Percentiles rank a stretch among this genome's conserved stretches.
Evolutionary conservation across 2,888 invertebrate species (phyloP).

Genomic region (Megaustenia siamemsis): DNA sequence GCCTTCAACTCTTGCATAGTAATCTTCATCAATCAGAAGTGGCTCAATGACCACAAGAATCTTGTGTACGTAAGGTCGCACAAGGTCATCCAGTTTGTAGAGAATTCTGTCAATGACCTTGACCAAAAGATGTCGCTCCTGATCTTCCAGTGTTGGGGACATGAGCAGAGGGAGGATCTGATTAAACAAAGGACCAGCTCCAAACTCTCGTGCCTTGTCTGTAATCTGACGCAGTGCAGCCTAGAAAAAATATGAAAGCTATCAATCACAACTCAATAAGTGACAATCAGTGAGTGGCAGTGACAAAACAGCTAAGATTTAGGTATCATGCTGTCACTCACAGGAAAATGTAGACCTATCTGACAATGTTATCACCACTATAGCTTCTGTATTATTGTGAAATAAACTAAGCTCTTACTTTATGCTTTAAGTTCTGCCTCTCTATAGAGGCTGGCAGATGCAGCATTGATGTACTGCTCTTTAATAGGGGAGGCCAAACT

Average conservation of each 20-base stretch:
- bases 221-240: conserved; percentile 98
- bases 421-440: no score
- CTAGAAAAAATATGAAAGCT: conserved; percentile 69
- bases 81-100: conserved; percentile 98
- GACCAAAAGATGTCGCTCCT: conserved; percentile 98
- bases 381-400: no score
- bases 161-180: conserved; percentile 99
- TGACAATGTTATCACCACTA: no score
- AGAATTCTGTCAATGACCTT: conserved; percentile 99
- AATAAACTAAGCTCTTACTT: no score
- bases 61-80: conserved; percentile 99
- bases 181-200: conserved; percentile 98
- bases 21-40: conserved; percentile 98
- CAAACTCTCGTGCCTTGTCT: conserved; percentile 98
- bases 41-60: conserved; percentile 99
- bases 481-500: no score
- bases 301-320: no score
- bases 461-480: no score
- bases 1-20: conserved; percentile 99
- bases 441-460: no score
- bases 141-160: conserved; percentile 99
- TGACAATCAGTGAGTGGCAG: no score
- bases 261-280: no score
- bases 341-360: no score
- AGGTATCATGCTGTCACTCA: no score